Conservation (phyloP, 35 echinoderm and acorn worm genomes). For the Antedon bifida region DNA sequence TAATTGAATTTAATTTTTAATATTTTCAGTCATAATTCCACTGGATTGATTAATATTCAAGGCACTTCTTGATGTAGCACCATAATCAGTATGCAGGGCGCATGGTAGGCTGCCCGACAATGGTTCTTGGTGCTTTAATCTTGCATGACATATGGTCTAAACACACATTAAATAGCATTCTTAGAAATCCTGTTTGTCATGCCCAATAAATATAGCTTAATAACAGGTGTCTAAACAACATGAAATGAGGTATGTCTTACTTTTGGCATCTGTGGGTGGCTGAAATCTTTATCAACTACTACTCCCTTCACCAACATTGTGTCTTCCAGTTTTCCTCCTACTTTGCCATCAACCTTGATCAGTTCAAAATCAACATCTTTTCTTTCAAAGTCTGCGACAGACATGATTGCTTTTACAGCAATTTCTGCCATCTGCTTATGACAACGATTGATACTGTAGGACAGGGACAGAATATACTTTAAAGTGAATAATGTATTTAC, state of each 20-base stretch:
- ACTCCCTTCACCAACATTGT: conserved; percentile 96
- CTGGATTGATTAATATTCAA: no score
- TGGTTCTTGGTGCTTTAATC: background rate
- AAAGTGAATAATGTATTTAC: background rate
- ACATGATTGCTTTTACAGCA: conserved; percentile 86
- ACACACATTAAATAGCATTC: background rate
- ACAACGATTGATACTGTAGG: conserved; percentile 88
- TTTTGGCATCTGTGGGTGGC: conserved; percentile 98
- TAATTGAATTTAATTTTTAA: background rate
- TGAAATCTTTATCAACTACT: conserved; percentile 95
- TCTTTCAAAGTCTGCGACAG: conserved; percentile 75
- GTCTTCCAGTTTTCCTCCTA: conserved; percentile 82
- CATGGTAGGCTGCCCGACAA: background rate
- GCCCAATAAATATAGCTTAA: no score
- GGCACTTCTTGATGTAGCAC: no score
- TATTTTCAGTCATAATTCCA: no score
- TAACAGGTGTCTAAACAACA: no score
- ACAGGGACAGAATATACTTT: background rate
- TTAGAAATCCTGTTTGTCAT: background rate
- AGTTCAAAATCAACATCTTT: conserved; percentile 96
- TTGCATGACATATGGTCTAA: background rate
- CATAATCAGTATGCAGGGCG: background rate
- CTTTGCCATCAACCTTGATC: conserved; percentile 94
- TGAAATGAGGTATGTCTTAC: no score
- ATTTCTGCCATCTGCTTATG: conserved; percentile 91